These are phyloP conservation scores for Anas bernieri DNA, from an alignment of 2,797 vertebrate species.

Conservation along the genomic window DNA sequence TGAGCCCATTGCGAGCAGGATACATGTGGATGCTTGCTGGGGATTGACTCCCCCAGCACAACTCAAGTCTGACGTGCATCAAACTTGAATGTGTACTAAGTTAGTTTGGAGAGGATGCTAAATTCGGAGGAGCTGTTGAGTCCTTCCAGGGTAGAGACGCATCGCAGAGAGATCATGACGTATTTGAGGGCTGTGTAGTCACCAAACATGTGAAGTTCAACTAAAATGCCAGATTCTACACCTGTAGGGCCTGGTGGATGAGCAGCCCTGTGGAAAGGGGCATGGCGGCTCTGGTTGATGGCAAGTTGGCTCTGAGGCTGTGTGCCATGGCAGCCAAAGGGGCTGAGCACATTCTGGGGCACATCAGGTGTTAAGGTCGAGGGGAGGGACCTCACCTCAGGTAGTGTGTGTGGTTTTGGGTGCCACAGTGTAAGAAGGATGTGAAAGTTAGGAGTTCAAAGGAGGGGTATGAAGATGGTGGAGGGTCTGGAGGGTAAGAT, in stretches of 20 bases:
- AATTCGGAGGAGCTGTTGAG: not conserved
- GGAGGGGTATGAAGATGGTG: not conserved
- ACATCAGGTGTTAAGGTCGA: too few relatives aligned
- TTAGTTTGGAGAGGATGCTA: not conserved
- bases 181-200: too few relatives aligned
- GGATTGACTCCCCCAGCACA: not conserved
- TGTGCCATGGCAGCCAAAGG: too few relatives aligned
- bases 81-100: not conserved
- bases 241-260: not conserved
- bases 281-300: not conserved
- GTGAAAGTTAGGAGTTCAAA: too few relatives aligned
- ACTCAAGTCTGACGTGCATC: not conserved
- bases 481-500: not conserved
- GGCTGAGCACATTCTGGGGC: too few relatives aligned
- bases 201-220: too few relatives aligned
- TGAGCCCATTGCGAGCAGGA: not conserved
- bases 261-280: not conserved
- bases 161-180: not conserved
- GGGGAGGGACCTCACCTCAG: too few relatives aligned
- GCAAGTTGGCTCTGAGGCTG: too few relatives aligned
- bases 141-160: not conserved
- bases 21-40: rapidly evolving
- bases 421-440: too few relatives aligned
- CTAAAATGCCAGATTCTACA: not conserved
- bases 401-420: too few relatives aligned